A percentile compares a stretch with the other conserved stretches of the same genome.
phyloP scores from a whole-genome alignment of 2,888 invertebrate species.

The Brachycybe producta region DNA sequence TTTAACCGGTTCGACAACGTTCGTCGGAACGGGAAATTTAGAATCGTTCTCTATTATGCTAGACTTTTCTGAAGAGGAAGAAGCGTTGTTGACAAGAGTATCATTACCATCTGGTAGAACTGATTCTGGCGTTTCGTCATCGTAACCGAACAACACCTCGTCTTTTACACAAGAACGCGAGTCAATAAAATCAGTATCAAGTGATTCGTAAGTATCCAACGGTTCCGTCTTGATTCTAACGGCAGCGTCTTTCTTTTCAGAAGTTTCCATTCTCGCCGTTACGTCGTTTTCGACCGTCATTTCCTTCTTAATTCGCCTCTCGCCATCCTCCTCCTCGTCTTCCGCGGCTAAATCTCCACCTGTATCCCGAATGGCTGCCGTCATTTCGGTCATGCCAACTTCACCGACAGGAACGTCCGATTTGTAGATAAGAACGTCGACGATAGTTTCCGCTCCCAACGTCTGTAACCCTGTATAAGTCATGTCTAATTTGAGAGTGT shows the following conservation, averaged over 20 bases:
- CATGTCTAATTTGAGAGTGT: conserved; percentile 52
- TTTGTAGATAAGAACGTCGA: conserved; percentile 3
- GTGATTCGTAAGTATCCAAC: too few species aligned
- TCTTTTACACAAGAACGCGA: not conserved
- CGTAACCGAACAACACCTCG: not conserved
- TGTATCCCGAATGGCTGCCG: too few species aligned
- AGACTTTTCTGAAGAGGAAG: too few species aligned
- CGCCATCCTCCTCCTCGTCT: not conserved
- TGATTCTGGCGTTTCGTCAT: not conserved
- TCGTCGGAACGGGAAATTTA: too few species aligned
- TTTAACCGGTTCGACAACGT: too few species aligned
- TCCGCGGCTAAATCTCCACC: not conserved
- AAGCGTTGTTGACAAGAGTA: too few species aligned
- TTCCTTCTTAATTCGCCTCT: not conserved
- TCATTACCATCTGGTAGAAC: too few species aligned
- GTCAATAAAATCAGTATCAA: not conserved
- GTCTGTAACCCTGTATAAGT: conserved; percentile 73
- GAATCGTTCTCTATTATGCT: too few species aligned
- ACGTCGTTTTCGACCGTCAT: not conserved
- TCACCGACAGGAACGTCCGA: too few species aligned
- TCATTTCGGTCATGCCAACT: not conserved
- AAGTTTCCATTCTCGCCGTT: not conserved
- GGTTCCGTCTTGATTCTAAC: too few species aligned
- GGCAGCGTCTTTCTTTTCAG: not conserved
- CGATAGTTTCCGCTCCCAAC: conserved; percentile 63